Evolutionary conservation across 1,140 invertebrate genomes (phyloP), one percentile per base, ranked within the genome.

Genomic region (Neodiprion virginianus): DNA sequence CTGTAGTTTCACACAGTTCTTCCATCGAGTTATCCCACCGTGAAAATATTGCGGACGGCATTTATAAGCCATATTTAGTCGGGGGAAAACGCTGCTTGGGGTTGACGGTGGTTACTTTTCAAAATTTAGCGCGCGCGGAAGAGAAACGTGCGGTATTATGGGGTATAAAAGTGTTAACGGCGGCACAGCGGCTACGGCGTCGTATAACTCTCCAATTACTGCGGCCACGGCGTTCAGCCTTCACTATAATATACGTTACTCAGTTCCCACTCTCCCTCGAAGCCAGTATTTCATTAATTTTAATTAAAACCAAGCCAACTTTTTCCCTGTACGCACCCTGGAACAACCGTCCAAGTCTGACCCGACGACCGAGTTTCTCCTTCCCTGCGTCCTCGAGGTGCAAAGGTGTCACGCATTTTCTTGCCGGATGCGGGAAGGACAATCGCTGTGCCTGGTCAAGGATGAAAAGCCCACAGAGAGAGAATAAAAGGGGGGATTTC

Each of bases 271-370:
- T 61, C 69, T 49, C 72, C 74, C 61, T 17, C 73, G 75, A 81
- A 77, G 79, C 80, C 75, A 76, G 78, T 75, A 76, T 84, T 84
- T 84, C 82, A 84, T 84, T 84, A 84, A 84, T 84, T 84, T 84
- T 84, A 84, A 84, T 84, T 82, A 83, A 83, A 84, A 61, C n/a
- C 53, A 5, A 61, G n/a, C 53, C n/a, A 40, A 40, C 28, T 40
- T 40, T 40, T 40, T 40, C 1, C 28, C 28, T 5, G 1, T 5
- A 40, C 28, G 28, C 28, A 40, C 28, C 28, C 17, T 21, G 17
- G 1, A 21, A 21, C 17, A 21, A 21, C 17, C 83, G 83, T 84
- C 81, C 77, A 82, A 82, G 79, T 82, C 80, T 79, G 77, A 77
- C 74, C 71, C 69, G 74, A 76, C 76, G 48, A 49, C 49, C 21